Evolutionary conservation across 2,113 vertebrate genomes (phyloP), one percentile per base, ranked within the genome.

Genomic region (Poeciliopsis turrubarensis): DNA sequence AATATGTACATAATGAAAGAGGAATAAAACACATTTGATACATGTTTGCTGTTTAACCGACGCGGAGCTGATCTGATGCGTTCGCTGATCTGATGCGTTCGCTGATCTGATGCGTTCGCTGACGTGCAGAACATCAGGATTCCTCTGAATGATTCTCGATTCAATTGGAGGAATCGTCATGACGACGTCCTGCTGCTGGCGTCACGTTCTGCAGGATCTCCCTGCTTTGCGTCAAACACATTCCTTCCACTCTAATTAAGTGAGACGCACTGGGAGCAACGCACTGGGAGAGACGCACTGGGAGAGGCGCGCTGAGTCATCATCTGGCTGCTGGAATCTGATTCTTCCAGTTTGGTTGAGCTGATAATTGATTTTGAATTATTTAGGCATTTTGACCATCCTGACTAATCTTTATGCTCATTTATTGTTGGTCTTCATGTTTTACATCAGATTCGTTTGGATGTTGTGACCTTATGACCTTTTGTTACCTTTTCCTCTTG

Each of bases 1-100:
- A 84, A 84, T 77, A 77, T 86, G 86, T 86, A 84, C 70, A 86
- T 65, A 79, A 57, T 68, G 70, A 82, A 60, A 65, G 41, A 74
- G 72, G 37, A 80, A 75, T 80, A 75, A 79, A 79, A 61, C 13
- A 60, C n/a, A 31, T 63, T 73, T 79, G 57, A 72, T 79, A 79
- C 27, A 37, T 70, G 14, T 41, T 67, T 32, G 47, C 1, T 11
- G 17, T 71, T 65, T 32, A 57, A 19, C 25, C 9, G 10, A n/a
- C 10, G 25, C 3, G 5, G 29, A 54, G 7, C 22, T 54, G 15
- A 47, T 6, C 17, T 5, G 44, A 47, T 47, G 14, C 44, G 10
- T 37, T 37, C 34, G 34, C 34, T 37, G 34, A 37, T n/a, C n/a
- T n/a, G n/a, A n/a, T n/a, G n/a, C n/a, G n/a, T n/a, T n/a, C n/a